Conservation (phyloP, 2,113 vertebrate genomes). For the Clinocottus analis region DNA sequence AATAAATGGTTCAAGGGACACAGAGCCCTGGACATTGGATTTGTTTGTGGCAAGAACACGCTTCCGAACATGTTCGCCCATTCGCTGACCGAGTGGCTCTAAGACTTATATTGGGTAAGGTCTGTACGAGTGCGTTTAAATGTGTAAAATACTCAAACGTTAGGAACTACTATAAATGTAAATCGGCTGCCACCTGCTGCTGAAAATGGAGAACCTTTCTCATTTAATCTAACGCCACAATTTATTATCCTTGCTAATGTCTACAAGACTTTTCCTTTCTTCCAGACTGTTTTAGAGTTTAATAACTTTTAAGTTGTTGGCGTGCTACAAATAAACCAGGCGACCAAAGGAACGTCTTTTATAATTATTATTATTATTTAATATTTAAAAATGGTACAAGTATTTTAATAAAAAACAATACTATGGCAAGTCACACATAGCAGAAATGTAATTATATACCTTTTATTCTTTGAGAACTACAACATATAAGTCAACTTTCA, state of each 20-base stretch:
- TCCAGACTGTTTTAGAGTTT: no score
- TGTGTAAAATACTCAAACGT: background rate
- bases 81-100: no score
- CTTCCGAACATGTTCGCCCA: no score
- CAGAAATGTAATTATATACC: slow-evolving; percentile 48
- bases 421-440: slow-evolving; percentile 50
- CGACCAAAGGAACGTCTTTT: background rate
- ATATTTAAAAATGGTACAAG: slow-evolving; percentile 34
- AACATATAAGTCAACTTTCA: slow-evolving; percentile 51
- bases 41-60: no score
- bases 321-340: slow-evolving; percentile 13
- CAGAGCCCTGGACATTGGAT: no score
- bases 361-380: slow-evolving; percentile 26
- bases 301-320: background rate
- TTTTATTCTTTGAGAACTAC: slow-evolving; percentile 67
- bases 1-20: no score
- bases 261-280: background rate
- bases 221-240: background rate
- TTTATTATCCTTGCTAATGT: background rate
- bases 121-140: no score
- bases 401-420: slow-evolving; percentile 3
- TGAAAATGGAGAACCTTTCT: background rate
- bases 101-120: no score
- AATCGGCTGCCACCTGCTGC: background rate
- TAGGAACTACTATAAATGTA: background rate